These are phyloP conservation scores for Entomyzon cyanotis DNA, from an alignment of 2,113 vertebrate species.

Conservation along the genomic window DNA sequence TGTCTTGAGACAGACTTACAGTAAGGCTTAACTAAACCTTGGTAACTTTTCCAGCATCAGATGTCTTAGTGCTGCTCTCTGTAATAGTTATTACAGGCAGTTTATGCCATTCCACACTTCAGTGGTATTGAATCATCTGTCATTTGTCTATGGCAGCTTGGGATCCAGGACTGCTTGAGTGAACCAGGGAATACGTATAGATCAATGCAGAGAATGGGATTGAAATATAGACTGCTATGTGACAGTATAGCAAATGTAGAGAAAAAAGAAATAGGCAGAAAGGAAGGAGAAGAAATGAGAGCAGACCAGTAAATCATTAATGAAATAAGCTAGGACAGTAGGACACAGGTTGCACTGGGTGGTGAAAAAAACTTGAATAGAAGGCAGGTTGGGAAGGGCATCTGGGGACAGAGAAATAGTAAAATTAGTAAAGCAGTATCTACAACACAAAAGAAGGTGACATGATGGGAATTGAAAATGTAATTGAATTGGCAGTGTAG, in stretches of 20 bases:
- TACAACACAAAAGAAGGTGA: not conserved
- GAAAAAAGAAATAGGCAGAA: not conserved
- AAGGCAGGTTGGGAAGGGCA: not conserved
- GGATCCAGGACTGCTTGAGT: not conserved
- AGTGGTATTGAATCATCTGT: not conserved
- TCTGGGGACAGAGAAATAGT: not conserved
- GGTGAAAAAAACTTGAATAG: not conserved
- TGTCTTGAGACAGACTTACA: not conserved
- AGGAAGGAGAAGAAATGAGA: not conserved
- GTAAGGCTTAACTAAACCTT: not conserved
- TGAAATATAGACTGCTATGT: not conserved
- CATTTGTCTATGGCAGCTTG: rapidly evolving
- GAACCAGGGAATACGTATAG: not conserved
- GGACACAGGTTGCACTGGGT: not conserved
- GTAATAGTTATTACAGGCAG: not conserved
- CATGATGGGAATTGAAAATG: not conserved
- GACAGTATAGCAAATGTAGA: not conserved
- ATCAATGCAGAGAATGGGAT: not conserved
- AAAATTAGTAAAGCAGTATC: not conserved
- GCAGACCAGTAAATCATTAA: not conserved
- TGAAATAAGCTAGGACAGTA: not conserved
- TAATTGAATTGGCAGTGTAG: not conserved
- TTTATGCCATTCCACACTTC: not conserved
- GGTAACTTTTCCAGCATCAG: not conserved
- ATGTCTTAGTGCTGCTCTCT: not conserved